A percentile compares a stretch with the other conserved stretches of the same genome.
phyloP scores from a whole-genome alignment of 1,140 invertebrate species.

The Lepidurus packardi region DNA sequence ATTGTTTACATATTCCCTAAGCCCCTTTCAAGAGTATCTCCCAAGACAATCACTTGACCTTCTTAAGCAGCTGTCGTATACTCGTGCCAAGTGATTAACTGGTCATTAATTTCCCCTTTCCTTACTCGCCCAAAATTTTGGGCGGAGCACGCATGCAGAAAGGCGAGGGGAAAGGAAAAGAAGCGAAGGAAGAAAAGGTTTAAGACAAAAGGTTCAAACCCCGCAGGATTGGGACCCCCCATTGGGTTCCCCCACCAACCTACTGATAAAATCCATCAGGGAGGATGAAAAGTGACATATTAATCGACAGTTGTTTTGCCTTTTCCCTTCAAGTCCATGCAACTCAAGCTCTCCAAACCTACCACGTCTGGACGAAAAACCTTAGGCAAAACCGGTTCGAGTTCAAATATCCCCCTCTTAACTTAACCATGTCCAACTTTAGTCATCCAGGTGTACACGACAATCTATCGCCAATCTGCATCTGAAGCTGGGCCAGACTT shows the following conservation, averaged over 20 bases:
- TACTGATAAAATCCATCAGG: constrained; percentile 15
- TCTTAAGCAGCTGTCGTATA: not conserved
- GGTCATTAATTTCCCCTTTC: not conserved
- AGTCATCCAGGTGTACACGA: constrained; percentile 21
- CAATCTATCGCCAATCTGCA: constrained; percentile 19
- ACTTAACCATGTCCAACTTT: constrained; percentile 7
- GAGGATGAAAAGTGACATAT: constrained; percentile 22
- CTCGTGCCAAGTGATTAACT: constrained; percentile 13
- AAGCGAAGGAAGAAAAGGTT: not conserved
- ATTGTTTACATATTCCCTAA: not conserved
- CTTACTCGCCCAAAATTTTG: not conserved
- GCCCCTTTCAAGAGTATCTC: not conserved
- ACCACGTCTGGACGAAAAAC: not conserved
- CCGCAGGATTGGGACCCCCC: not conserved
- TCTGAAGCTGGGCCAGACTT: constrained; percentile 9
- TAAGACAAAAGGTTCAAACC: constrained; percentile 2
- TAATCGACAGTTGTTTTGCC: constrained; percentile 20
- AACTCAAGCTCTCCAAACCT: not conserved
- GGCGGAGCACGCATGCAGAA: not conserved
- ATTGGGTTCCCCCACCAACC: not conserved
- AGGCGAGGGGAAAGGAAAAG: not conserved
- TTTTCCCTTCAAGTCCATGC: not conserved
- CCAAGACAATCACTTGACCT: not conserved
- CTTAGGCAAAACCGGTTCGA: constrained; percentile 16
- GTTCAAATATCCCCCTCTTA: not conserved